These are phyloP conservation scores for Acronicta psi DNA, from an alignment of 2,888 invertebrate species.

Conservation along the genomic window DNA sequence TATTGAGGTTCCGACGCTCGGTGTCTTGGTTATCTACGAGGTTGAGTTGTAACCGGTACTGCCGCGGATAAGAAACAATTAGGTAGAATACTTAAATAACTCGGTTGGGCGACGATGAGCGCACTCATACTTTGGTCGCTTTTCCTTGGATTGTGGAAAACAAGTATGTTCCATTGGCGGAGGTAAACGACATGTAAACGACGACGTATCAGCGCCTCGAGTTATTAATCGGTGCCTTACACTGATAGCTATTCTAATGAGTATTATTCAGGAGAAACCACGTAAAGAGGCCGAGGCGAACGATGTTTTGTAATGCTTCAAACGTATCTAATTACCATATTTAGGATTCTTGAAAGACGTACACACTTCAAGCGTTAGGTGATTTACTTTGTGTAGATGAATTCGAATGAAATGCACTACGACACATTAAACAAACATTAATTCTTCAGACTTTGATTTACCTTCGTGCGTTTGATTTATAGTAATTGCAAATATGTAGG, in stretches of 20 bases:
- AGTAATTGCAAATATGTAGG: constrained; percentile 54
- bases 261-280: constrained; percentile 72
- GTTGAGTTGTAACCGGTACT: constrained; percentile 73
- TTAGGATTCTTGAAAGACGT: constrained; percentile 63
- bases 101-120: constrained; percentile 68
- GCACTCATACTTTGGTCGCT: constrained; percentile 55
- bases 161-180: constrained; percentile 66
- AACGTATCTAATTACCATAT: constrained; percentile 60
- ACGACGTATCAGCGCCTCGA: constrained; percentile 77
- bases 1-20: constrained; percentile 60
- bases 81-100: constrained; percentile 78
- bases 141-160: constrained; percentile 75
- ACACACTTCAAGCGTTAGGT: constrained; percentile 49
- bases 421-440: constrained; percentile 30
- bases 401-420: constrained; percentile 37
- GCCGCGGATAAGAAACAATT: constrained; percentile 75
- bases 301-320: constrained; percentile 69
- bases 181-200: constrained; percentile 88
- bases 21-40: constrained; percentile 71
- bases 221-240: constrained; percentile 86
- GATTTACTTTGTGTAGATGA: constrained; percentile 43
- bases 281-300: constrained; percentile 86
- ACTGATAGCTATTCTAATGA: constrained; percentile 89
- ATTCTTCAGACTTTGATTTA: constrained; percentile 53
- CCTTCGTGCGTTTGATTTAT: constrained; percentile 34